phyloP scores from a whole-genome alignment of 35 echinoderm and acorn worm species.

The Apostichopus californicus region DNA sequence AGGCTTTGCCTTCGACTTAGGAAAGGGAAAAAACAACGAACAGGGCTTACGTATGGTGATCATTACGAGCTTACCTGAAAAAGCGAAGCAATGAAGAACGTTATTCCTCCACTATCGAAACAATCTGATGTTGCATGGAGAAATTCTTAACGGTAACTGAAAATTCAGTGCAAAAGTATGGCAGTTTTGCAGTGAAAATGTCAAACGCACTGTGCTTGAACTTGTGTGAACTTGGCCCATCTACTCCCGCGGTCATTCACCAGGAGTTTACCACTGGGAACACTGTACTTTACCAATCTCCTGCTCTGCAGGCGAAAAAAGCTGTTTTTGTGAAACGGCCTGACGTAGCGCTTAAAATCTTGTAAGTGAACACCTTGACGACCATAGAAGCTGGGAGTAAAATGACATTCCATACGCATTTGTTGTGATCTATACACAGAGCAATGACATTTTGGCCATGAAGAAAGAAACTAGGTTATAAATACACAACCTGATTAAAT shows the following conservation, averaged over 20 bases:
- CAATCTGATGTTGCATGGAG: conserved; percentile 47
- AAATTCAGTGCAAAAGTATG: conserved; percentile 55
- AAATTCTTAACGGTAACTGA: conserved; percentile 51
- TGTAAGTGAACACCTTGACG: conserved; percentile 56
- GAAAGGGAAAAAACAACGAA: not conserved
- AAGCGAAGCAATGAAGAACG: conserved; percentile 3
- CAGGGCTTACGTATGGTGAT: not conserved
- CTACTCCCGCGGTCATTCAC: conserved; percentile 62
- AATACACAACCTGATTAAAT: conserved; percentile 68
- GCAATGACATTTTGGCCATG: conserved; percentile 68
- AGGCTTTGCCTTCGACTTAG: not conserved
- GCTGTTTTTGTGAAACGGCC: conserved; percentile 34
- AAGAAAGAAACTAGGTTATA: conserved; percentile 63
- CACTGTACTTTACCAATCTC: conserved; percentile 67
- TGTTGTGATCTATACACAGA: conserved; percentile 60
- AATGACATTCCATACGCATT: conserved; percentile 64
- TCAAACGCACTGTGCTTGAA: conserved; percentile 63
- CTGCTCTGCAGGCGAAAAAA: conserved; percentile 55
- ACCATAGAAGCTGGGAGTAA: conserved; percentile 56
- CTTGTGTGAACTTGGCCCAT: conserved; percentile 65
- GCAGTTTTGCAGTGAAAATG: conserved; percentile 47
- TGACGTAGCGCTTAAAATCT: conserved; percentile 55
- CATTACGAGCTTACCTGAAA: conserved; percentile 30
- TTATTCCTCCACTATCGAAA: conserved; percentile 56
- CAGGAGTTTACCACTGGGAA: conserved; percentile 58